A percentile compares a stretch with the other conserved stretches of the same genome.
Conservation (phyloP, 2,113 vertebrate species). For the Macroglossus sobrinus region DNA sequence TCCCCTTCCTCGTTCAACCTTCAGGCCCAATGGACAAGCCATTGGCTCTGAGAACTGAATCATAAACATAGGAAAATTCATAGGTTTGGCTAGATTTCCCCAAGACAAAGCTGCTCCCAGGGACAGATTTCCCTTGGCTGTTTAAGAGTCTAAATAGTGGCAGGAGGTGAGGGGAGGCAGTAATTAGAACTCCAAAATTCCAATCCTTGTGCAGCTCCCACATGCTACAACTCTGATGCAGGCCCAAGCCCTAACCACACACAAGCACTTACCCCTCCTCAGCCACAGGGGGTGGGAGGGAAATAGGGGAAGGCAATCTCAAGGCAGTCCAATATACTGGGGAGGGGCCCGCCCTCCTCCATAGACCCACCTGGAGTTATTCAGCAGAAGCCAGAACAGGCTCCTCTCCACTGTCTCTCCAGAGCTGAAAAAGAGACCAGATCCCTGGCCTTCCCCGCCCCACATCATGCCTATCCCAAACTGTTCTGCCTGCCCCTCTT, state of each 20-base stretch:
- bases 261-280: not conserved
- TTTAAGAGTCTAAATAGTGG: not conserved
- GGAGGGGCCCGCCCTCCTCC: not conserved
- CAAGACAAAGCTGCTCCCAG: conserved; percentile 19
- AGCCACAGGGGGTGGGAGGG: not conserved
- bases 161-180: not conserved
- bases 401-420: not conserved
- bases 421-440: not conserved
- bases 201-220: not conserved
- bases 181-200: not conserved
- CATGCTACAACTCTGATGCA: not conserved
- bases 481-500: not conserved
- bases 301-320: not conserved
- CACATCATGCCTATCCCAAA: conserved; percentile 35
- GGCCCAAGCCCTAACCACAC: not conserved
- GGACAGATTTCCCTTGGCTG: conserved; percentile 30
- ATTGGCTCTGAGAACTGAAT: conserved; percentile 17
- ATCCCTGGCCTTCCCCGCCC: not conserved
- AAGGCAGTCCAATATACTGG: not conserved
- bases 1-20: not conserved
- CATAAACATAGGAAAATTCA: not conserved
- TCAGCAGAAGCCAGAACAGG: not conserved
- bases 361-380: not conserved
- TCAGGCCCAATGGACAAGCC: not conserved
- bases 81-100: conserved; percentile 14